Percentiles rank a stretch among this genome's conserved stretches.
Conservation (phyloP, 2,888 invertebrate species). For the Rhimphoctona megacephalus region DNA sequence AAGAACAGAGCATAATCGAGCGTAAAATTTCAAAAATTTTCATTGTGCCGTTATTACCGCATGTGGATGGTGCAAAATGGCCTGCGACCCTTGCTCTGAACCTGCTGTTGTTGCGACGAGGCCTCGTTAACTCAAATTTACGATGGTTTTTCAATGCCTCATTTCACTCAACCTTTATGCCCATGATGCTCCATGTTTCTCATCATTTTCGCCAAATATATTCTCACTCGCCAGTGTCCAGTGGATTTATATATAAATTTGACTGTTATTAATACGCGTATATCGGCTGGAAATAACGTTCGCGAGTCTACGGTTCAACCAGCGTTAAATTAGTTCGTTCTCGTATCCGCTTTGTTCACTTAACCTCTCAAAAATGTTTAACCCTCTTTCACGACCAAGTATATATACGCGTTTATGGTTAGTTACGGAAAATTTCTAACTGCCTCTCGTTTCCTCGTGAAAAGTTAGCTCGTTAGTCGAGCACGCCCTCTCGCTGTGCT, state of each 20-base stretch:
- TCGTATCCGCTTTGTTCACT: background rate
- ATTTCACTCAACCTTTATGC: conserved; percentile 73
- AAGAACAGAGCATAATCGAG: conserved; percentile 80
- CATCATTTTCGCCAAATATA: conserved; percentile 18
- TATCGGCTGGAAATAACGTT: background rate
- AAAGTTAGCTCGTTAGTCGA: conserved; percentile 12
- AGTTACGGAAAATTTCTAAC: conserved; percentile 3
- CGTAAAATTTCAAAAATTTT: conserved; percentile 84
- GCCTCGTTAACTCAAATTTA: conserved; percentile 25
- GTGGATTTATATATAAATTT: conserved; percentile 43
- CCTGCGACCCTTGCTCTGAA: conserved; percentile 45
- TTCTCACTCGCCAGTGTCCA: conserved; percentile 40
- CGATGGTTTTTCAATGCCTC: conserved; percentile 70
- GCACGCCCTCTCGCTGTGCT: background rate
- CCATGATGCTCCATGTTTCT: background rate
- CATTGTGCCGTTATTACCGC: conserved; percentile 74
- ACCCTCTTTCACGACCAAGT: background rate
- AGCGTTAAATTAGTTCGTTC: conserved; percentile 4
- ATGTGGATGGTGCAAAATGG: conserved; percentile 33
- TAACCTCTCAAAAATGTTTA: conserved; percentile 11
- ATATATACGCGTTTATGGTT: background rate
- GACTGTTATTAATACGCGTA: background rate
- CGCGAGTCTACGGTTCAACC: background rate
- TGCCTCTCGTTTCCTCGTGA: background rate
- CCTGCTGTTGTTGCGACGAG: conserved; percentile 46